A percentile compares a stretch with the other conserved stretches of the same genome.
These are phyloP conservation scores for Onthophagus sagittarius DNA, from an alignment of 2,888 invertebrate genomes.

Conservation along the genomic window DNA sequence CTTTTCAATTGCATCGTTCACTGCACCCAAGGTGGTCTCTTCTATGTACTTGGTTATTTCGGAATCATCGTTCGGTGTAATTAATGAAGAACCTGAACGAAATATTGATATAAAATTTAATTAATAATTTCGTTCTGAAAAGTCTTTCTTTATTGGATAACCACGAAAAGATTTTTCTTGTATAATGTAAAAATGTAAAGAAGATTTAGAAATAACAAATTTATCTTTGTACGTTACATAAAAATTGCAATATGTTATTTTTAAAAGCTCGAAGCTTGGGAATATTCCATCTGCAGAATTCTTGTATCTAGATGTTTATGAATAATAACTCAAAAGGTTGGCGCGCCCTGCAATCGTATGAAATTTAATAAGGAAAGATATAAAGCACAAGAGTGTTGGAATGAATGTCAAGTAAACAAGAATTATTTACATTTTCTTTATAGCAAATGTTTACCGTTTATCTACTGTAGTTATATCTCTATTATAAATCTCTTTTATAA, in stretches of 20 bases:
- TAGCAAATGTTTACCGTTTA: too few relatives aligned
- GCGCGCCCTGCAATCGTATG: background rate
- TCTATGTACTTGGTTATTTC: constrained; percentile 49
- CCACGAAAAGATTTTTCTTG: too few relatives aligned
- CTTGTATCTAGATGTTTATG: background rate
- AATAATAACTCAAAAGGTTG: background rate
- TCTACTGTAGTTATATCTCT: too few relatives aligned
- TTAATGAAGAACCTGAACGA: background rate
- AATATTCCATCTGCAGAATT: background rate
- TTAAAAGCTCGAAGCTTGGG: background rate
- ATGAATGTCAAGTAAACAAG: background rate
- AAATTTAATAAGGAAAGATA: background rate
- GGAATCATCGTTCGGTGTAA: constrained; percentile 33
- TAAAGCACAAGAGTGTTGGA: background rate
- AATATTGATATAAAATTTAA: too few relatives aligned
- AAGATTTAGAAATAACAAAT: background rate
- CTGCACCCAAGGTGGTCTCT: constrained; percentile 49
- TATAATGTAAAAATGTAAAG: background rate
- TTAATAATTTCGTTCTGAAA: too few relatives aligned
- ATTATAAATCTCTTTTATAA: too few relatives aligned
- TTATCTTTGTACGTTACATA: background rate
- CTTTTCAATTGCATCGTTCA: constrained; percentile 45
- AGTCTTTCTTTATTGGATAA: too few relatives aligned
- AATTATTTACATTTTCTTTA: background rate
- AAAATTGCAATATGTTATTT: background rate